phyloP scores from a whole-genome alignment of 2,113 vertebrate species.

The Aptenodytes patagonicus region DNA sequence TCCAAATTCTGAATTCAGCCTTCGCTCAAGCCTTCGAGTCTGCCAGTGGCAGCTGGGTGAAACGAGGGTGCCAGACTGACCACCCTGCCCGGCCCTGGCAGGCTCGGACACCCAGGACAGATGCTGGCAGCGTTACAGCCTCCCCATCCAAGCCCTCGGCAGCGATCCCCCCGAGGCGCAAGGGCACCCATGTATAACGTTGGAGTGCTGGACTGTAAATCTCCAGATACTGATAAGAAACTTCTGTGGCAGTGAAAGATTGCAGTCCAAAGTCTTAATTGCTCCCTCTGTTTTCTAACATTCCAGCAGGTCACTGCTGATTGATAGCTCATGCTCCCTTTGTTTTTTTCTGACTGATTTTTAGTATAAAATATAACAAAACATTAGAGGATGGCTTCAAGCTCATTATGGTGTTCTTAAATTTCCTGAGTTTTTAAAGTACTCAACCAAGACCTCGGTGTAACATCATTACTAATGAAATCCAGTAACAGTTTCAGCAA shows the following conservation, averaged over 20 bases:
- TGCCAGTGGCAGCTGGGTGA: neutral
- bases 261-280: neutral
- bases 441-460: neutral
- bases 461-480: neutral
- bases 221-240: neutral
- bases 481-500: neutral
- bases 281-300: neutral
- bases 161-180: accelerated
- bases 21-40: neutral
- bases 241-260: neutral
- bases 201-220: neutral
- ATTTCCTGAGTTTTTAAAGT: neutral
- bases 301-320: neutral
- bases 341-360: neutral
- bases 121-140: neutral
- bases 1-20: neutral
- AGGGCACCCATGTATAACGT: neutral
- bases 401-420: neutral
- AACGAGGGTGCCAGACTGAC: neutral
- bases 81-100: neutral
- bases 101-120: accelerated
- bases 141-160: neutral
- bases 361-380: neutral
- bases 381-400: neutral
- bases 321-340: neutral